Conservation (phyloP, 2,797 vertebrate genomes). For the Lindbergichthys nudifrons region DNA sequence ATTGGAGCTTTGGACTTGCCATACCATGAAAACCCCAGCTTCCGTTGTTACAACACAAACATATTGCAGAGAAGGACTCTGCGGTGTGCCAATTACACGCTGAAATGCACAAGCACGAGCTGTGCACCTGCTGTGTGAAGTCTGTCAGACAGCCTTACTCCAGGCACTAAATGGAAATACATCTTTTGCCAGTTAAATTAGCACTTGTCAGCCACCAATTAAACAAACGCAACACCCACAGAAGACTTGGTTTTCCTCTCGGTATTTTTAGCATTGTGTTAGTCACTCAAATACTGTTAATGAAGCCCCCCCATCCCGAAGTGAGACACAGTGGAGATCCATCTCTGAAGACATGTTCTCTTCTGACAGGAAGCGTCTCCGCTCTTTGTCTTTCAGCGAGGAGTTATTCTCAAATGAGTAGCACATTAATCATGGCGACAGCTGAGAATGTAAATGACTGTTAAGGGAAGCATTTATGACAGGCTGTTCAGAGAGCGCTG, state of each 20-base stretch:
- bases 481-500: conserved; percentile 35
- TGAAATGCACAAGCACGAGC: conserved; percentile 62
- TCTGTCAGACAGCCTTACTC: conserved; percentile 54
- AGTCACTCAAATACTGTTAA: conserved; percentile 50
- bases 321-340: conserved; percentile 43
- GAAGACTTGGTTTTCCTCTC: conserved; percentile 34
- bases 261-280: conserved; percentile 60
- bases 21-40: conserved; percentile 27
- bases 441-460: conserved; percentile 73
- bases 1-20: conserved; percentile 19
- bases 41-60: conserved; percentile 37
- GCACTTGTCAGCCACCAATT: conserved; percentile 68
- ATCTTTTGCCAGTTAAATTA: conserved; percentile 67
- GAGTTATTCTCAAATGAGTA: conserved; percentile 81
- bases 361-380: conserved; percentile 50
- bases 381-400: conserved; percentile 66
- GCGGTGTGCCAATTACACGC: conserved; percentile 59
- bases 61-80: conserved; percentile 53
- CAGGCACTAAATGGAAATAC: conserved; percentile 56
- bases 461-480: conserved; percentile 57
- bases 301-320: conserved; percentile 22
- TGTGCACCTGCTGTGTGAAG: conserved; percentile 65
- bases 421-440: conserved; percentile 79
- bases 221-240: conserved; percentile 44
- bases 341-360: conserved; percentile 57